A percentile compares a stretch with the other conserved stretches of the same genome.
phyloP scores from a whole-genome alignment of 2,888 invertebrate species.

The Ennomos quercinarius region DNA sequence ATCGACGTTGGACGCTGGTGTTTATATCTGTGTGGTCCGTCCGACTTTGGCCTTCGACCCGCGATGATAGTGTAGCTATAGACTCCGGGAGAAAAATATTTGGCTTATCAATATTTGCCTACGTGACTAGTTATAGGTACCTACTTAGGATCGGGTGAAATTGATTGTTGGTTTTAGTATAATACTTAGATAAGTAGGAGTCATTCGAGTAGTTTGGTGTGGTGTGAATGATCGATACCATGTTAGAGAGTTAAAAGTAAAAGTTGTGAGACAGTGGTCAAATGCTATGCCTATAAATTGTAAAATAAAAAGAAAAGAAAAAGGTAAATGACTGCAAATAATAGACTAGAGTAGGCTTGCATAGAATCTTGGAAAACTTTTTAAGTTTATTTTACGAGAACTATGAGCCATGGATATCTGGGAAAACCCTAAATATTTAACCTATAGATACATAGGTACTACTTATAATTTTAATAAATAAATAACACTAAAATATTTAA shows the following conservation, averaged over 20 bases:
- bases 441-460: no score
- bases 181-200: conserved; percentile 10
- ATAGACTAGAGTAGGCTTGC: no score
- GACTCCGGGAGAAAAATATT: conserved; percentile 65
- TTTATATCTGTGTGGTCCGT: conserved; percentile 63
- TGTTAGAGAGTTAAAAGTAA: not conserved
- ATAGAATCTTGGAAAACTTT: no score
- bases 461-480: no score
- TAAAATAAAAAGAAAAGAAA: no score
- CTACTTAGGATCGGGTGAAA: conserved; percentile 33
- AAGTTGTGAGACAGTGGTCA: no score
- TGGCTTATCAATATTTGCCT: conserved; percentile 54
- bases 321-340: no score
- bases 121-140: conserved; percentile 52
- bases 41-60: conserved; percentile 70
- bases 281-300: no score
- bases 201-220: not conserved
- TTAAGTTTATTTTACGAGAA: no score
- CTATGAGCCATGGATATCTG: no score
- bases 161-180: conserved; percentile 26
- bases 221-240: conserved; percentile 28
- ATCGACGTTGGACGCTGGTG: conserved; percentile 47
- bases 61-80: conserved; percentile 53
- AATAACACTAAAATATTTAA: no score
- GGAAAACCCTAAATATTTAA: no score